Base-by-base conservation (phyloP, 2,888 invertebrate genomes). In the Carabus problematicus region DNA sequence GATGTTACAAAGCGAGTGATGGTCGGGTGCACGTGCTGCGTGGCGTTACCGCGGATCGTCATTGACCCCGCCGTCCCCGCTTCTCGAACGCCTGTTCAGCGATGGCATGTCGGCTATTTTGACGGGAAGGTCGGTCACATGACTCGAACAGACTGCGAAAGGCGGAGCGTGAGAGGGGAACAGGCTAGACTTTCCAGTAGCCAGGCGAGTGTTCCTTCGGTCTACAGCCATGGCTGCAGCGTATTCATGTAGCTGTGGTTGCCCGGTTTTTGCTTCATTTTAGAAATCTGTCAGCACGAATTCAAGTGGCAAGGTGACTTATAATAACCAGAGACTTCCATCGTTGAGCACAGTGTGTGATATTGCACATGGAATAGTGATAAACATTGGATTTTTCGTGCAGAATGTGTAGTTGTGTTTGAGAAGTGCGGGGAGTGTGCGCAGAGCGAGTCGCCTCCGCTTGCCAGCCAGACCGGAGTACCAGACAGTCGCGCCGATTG, bases 111-210 rank as follows among this genome's bases (percentile, higher is more conserved):
- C 78, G 85, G 88, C 88, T 90, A 90, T 90, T 90, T 89, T 90
- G 90, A 90, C 90, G 89, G 90, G 89, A 89, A 90, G 89, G 89
- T 89, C 90, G 89, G 87, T 89, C 90, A 89, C 89, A 88, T 89
- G 89, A 89, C 86, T 81, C 66, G 59, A 71, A 72, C 74, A 72
- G 72, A 72, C 73, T 70, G 77, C 75, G 76, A 75, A 79, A 45
- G 11, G 16, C 47, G 61, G 72, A 70, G 73, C 64, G 72, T 67
- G 70, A 71, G 72, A 74, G 70, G 70, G 75, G 81, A 80, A 70
- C 71, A 73, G 87, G 86, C 87, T 87, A 87, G 87, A 87, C 87
- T 87, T 86, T 85, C 86, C 85, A 85, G 84, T 85, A 84, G 85
- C 84, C 85, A 84, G 81, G 83, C 67, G 67, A 67, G 42, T 52